A percentile compares a stretch with the other conserved stretches of the same genome.
These are phyloP conservation scores for Lamellibrachia luymesi DNA, from an alignment of 1,140 invertebrate species.

Conservation along the genomic window DNA sequence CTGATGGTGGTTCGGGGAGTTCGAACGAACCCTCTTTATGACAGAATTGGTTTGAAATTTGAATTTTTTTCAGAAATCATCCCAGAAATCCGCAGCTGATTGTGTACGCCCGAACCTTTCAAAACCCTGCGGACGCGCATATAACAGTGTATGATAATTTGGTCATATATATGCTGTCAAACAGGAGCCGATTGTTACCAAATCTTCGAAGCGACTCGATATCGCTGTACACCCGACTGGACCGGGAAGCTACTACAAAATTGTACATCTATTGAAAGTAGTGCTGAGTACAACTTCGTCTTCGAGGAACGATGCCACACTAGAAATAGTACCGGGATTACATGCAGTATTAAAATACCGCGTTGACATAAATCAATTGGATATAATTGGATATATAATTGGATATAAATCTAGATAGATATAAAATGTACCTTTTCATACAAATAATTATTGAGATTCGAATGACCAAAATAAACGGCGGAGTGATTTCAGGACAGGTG, in stretches of 20 bases:
- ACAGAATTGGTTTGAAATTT: too few relatives aligned
- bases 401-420: not conserved
- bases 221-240: not conserved
- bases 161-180: not conserved
- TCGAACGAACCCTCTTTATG: too few relatives aligned
- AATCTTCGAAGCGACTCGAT: not conserved
- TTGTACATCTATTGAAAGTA: not conserved
- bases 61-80: too few relatives aligned
- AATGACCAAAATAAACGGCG: not conserved
- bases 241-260: not conserved
- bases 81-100: not conserved
- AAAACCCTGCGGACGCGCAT: not conserved
- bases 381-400: not conserved
- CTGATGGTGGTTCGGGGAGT: too few relatives aligned
- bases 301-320: not conserved
- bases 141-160: not conserved
- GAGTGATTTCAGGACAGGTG: not conserved
- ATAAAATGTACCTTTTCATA: not conserved
- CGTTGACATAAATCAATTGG: not conserved
- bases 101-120: not conserved
- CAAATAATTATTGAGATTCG: not conserved
- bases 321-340: not conserved
- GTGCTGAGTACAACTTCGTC: not conserved
- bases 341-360: not conserved
- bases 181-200: not conserved